Evolutionary conservation across 2,797 vertebrate genomes (phyloP).

Genomic region (Scarus forsteni): DNA sequence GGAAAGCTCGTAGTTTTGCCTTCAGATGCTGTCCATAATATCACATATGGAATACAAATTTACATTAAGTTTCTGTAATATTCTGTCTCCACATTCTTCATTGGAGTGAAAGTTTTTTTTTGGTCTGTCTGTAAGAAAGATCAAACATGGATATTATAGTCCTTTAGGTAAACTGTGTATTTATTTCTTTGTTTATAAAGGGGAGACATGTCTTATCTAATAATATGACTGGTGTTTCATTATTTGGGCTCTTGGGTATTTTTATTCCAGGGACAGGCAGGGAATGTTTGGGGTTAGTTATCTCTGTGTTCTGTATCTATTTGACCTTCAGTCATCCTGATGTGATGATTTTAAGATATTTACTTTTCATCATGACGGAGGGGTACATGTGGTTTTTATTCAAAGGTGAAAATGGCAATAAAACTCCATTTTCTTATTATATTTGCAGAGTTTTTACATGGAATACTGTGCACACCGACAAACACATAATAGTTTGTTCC

Average conservation of each 20-base stretch:
- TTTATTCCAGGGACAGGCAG: neutral
- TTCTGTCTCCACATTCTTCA: slow-evolving; percentile 5
- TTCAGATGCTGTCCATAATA: too few relatives aligned
- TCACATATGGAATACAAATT: too few relatives aligned
- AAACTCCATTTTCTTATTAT: neutral
- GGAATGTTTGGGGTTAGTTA: slow-evolving; percentile 8
- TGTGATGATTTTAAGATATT: neutral
- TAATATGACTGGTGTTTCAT: slow-evolving; percentile 19
- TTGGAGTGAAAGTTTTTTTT: slow-evolving; percentile 3
- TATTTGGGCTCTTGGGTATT: slow-evolving; percentile 10
- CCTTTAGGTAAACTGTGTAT: slow-evolving; percentile 23
- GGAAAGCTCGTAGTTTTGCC: too few relatives aligned
- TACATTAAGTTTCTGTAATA: neutral
- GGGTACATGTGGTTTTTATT: neutral
- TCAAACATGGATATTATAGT: slow-evolving; percentile 22
- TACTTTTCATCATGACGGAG: slow-evolving; percentile 18
- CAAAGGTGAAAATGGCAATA: slow-evolving; percentile 11
- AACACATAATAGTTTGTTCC: neutral
- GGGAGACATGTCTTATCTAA: slow-evolving; percentile 21
- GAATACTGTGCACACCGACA: neutral
- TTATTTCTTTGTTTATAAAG: slow-evolving; percentile 37
- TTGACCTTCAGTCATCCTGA: slow-evolving; percentile 5
- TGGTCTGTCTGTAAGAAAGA: slow-evolving; percentile 2
- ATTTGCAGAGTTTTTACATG: too few relatives aligned
- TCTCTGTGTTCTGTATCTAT: slow-evolving; percentile 11